Base-by-base conservation (phyloP, 2,797 vertebrate genomes). In the Melanotaenia maccullochi region DNA sequence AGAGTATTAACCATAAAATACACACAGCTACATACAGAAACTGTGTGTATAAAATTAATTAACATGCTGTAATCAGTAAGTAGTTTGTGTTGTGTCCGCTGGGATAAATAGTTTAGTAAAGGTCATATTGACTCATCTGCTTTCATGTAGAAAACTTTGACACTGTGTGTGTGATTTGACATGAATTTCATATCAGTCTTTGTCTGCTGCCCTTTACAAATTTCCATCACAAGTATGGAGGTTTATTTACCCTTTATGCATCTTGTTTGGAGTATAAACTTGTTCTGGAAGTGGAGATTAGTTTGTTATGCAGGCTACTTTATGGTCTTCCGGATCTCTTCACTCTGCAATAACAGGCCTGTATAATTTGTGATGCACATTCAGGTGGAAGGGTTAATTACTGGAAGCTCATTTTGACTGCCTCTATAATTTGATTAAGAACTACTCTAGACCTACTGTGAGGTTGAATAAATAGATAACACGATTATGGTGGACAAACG, bases 341-440 rank as follows among this genome's bases (percentile, higher is more conserved):
- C 83, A 66, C 78, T 85, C 73, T 61, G 65, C 79, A 72, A 68
- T 64, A 80, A 87, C 78, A 88, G 89, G 77, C 75, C 82, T 87
- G 85, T 40, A 59, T 91, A 85, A 94, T 94, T 90, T 90, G 81
- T 86, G 84, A 82, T 85, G 81, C 91, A 91, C 87, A 82, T 89
- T 93, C 86, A 92, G 90, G 91, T 93, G 83, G 85, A 93, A 89
- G 88, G 89, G 85, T 93, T 92, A 89, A 94, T 93, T 91, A 92
- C 90, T 93, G 87, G 86, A 87, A 86, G 85, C 90, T 91, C 85
- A 84, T 85, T 91, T 85, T 83, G 87, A 87, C 87, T 89, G 91
- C 89, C 79, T 92, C 83, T 89, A 86, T 94, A 90, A 91, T 94
- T 93, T 93, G 83, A 92, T 93, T 92, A 94, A 92, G 88, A 93